Conservation (phyloP, 2,797 vertebrate genomes). For the Eulemur rubriventer region DNA sequence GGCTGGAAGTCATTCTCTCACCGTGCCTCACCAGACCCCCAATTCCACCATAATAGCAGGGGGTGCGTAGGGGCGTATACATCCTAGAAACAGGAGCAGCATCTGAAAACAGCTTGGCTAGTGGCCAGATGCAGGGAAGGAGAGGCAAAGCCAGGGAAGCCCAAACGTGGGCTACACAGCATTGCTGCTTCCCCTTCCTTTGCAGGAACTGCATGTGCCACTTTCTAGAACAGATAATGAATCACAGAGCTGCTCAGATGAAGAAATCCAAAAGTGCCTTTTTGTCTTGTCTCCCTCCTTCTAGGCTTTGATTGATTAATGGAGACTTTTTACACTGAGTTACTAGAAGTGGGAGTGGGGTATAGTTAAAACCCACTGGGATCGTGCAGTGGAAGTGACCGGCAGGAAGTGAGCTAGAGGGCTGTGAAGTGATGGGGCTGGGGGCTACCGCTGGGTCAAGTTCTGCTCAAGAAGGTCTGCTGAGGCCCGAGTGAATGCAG, state of each 20-base stretch:
- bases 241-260: constrained; percentile 79
- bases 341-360: not conserved
- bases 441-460: not conserved
- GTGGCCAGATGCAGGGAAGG: constrained; percentile 37
- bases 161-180: not conserved
- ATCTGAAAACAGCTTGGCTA: constrained; percentile 53
- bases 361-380: not conserved
- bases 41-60: not conserved
- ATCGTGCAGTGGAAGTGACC: not conserved
- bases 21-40: not conserved
- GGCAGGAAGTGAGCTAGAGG: not conserved
- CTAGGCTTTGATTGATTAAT: constrained; percentile 67
- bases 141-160: constrained; percentile 29
- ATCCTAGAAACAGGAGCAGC: constrained; percentile 24
- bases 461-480: not conserved
- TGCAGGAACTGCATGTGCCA: not conserved
- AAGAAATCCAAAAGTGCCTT: constrained; percentile 59
- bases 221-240: constrained; percentile 75
- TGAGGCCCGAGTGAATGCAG: not conserved
- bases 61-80: not conserved
- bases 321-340: constrained; percentile 10
- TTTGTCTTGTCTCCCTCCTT: constrained; percentile 55
- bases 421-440: not conserved
- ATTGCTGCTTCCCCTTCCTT: not conserved
- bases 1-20: not conserved